These are phyloP conservation scores for Argopecten irradians DNA, from an alignment of 1,140 invertebrate species.

Conservation along the genomic window DNA sequence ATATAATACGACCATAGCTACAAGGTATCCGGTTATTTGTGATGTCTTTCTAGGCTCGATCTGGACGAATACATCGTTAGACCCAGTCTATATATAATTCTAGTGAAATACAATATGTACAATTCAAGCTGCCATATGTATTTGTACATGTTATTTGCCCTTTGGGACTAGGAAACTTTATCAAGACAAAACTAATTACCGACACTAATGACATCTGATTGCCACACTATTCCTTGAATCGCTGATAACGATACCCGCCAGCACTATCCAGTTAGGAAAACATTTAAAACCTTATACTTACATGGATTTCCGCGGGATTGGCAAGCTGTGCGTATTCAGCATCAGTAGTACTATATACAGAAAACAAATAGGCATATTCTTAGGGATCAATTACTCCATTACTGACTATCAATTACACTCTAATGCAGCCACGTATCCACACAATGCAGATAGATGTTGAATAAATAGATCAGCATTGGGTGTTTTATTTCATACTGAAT, in stretches of 20 bases:
- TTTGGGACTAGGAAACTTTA: background rate
- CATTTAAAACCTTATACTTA: background rate
- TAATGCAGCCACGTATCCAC: too few relatives aligned
- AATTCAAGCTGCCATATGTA: background rate
- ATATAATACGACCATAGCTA: background rate
- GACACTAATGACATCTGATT: background rate
- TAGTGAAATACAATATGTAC: background rate
- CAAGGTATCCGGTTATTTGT: background rate
- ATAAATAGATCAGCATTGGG: too few relatives aligned
- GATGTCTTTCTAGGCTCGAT: background rate
- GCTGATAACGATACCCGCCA: background rate
- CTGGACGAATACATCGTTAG: background rate
- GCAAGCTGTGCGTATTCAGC: background rate
- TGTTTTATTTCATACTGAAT: too few relatives aligned
- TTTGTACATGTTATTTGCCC: background rate
- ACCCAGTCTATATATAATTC: background rate
- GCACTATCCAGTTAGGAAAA: background rate
- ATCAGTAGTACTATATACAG: too few relatives aligned
- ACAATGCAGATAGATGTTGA: too few relatives aligned
- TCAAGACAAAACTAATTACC: background rate
- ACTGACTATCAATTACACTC: too few relatives aligned
- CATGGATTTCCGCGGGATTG: background rate
- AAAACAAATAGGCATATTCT: too few relatives aligned
- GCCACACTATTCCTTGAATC: background rate
- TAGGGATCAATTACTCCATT: too few relatives aligned